phyloP scores from a whole-genome alignment of 2,113 vertebrate genomes.

The Empidonax traillii region DNA sequence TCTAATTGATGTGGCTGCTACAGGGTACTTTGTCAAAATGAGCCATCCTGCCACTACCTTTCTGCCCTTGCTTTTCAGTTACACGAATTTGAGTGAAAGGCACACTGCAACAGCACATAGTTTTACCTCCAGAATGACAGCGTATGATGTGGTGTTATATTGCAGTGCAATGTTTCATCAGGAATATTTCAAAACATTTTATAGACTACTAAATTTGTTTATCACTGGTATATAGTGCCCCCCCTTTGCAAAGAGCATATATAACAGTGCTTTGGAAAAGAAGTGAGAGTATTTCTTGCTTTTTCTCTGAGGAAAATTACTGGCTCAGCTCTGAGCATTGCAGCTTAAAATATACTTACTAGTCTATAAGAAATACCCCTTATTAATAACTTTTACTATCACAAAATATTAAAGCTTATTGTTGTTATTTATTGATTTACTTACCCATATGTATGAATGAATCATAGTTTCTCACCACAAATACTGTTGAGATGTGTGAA shows the following conservation, averaged over 20 bases:
- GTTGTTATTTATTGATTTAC: neutral
- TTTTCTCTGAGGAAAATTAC: neutral
- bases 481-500: neutral
- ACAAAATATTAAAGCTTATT: neutral
- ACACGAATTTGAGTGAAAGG: neutral
- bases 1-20: slow-evolving; percentile 48
- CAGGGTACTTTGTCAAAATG: slow-evolving; percentile 30
- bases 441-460: neutral
- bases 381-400: neutral
- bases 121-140: neutral
- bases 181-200: neutral
- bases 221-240: neutral
- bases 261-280: neutral
- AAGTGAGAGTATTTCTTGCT: neutral
- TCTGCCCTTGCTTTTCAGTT: neutral
- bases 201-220: neutral
- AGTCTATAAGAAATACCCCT: neutral
- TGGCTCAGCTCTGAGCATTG: neutral
- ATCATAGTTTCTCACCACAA: neutral
- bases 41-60: neutral
- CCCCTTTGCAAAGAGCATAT: neutral
- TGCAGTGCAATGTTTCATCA: neutral
- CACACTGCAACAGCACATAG: neutral
- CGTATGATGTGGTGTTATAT: accelerated
- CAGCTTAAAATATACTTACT: neutral